Base-by-base conservation (phyloP, 1,140 invertebrate genomes). In the Heterodera carotae region DNA sequence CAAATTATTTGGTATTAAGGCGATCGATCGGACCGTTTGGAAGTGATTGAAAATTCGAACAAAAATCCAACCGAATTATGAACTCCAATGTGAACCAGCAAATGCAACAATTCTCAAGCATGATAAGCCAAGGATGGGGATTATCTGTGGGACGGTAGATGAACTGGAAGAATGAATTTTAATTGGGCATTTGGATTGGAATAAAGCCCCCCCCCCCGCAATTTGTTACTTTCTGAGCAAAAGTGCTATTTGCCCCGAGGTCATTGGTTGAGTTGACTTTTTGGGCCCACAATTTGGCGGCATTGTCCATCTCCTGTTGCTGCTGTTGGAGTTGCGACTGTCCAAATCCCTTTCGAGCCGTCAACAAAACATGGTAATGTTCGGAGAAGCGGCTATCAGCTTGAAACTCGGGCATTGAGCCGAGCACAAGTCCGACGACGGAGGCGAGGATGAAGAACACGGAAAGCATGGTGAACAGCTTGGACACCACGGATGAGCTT, bases 101-200 rank as follows among this genome's bases (percentile, higher is more conserved):
- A 29, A 89, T 90, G 84, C 90, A 90, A 36, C 89, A 78, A 60
- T 86, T 83, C 70, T 86, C 85, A 15, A 86, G 69, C 43, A 82
- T 34, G 7, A 87, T 73, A 3, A 86, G 77, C 43, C 71, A 69
- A 7, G 60, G 34, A 22, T 80, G 69, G 31, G 85, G 85, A 68
- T 84, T 80, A 70, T 86, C 85, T 12, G 85, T 86, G 22, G 85
- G 81, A 53, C 81, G 79, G 69, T 86, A 88, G 15, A 86, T 62
- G 60, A 81, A 85, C 29, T 75, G 64, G 25, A 60, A 81, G 62
- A 56, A 22, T 43, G 39, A 43, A 22, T 56, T 43, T 33, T 29
- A 10, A 29, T 2, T 27, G 48, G 18, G 12, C 18, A 72, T 5
- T 8, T 29, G 53, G n/a, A n/a, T n/a, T n/a, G n/a, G 5, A 71